Conservation (phyloP, 1,140 invertebrate genomes). For the Fopius arisanus region DNA sequence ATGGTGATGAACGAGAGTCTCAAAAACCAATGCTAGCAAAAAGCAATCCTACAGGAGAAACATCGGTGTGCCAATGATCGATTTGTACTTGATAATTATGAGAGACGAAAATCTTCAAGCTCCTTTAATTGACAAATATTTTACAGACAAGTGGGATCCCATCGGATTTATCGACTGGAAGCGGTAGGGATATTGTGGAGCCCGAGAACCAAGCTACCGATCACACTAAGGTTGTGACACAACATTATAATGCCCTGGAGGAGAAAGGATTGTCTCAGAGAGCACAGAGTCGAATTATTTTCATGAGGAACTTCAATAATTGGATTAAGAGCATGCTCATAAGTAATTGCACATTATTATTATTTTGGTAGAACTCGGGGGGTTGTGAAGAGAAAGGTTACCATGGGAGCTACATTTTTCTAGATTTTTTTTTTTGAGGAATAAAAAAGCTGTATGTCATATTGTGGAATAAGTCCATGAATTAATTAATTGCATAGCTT, state of each 20-base stretch:
- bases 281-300: conserved; percentile 88
- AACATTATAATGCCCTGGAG: conserved; percentile 85
- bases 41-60: background rate
- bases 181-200: conserved; percentile 23
- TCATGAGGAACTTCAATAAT: conserved; percentile 97
- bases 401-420: too few species aligned
- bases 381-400: too few species aligned
- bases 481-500: background rate
- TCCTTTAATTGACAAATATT: background rate
- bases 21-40: background rate
- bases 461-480: too few species aligned
- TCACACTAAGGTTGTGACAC: conserved; percentile 74
- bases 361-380: too few species aligned
- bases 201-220: conserved; percentile 25
- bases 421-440: too few species aligned
- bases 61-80: background rate
- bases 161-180: conserved; percentile 44
- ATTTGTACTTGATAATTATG: background rate
- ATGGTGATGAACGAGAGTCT: background rate
- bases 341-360: conserved; percentile 61
- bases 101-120: background rate
- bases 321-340: conserved; percentile 98
- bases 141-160: conserved; percentile 41
- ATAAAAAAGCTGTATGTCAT: too few species aligned
- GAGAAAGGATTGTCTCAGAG: conserved; percentile 83